Evolutionary conservation across 2,113 vertebrate genomes (phyloP), one percentile per base, ranked within the genome.

Genomic region (Cyanoderma ruficeps): DNA sequence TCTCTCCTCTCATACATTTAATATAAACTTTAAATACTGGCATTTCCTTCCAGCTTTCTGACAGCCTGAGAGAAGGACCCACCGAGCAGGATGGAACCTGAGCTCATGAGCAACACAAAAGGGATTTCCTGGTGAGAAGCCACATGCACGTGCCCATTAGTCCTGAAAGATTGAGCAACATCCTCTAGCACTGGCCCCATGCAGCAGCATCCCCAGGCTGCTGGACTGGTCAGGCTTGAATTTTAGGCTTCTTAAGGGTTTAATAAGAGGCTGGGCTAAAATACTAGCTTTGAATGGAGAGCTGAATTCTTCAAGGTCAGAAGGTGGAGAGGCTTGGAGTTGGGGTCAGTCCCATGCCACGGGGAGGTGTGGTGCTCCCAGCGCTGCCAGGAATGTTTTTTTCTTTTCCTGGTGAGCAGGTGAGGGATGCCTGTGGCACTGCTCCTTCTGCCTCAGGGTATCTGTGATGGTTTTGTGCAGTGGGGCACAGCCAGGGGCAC

Each of bases 171-270:
- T 79, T 64, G 76, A 82, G 44, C 6, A 7, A 67, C n/a, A 63
- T 44, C 69, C 60, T 81, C 10, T 11, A 71, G 64, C 1, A 7
- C 86, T 37, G 52, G 76, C 72, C 76, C 71, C 19, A 8, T 19
- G 74, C 1, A 37, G 33, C 33, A 44, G 35, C 65, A 89, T 52
- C 47, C 67, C n/a, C 2, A 0, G 72, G 39, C 69, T 60, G 82
- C 78, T 68, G 39, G 65, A 56, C 87, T 79, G 89, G 89, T 94
- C 81, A 53, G 87, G 76, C 94, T 78, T 52, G 83, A 95, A 94
- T 84, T 97, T 91, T 94, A 92, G 89, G 77, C 83, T 91, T 95
- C 91, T 94, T 89, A 96, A 89, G 65, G 37, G 30, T 94, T 94
- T 94, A 94, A 80, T 93, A 90, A 94, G 91, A 63, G 65, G 89